Evolutionary conservation across 2,888 invertebrate genomes (phyloP).

Genomic region (Acronicta aceris): DNA sequence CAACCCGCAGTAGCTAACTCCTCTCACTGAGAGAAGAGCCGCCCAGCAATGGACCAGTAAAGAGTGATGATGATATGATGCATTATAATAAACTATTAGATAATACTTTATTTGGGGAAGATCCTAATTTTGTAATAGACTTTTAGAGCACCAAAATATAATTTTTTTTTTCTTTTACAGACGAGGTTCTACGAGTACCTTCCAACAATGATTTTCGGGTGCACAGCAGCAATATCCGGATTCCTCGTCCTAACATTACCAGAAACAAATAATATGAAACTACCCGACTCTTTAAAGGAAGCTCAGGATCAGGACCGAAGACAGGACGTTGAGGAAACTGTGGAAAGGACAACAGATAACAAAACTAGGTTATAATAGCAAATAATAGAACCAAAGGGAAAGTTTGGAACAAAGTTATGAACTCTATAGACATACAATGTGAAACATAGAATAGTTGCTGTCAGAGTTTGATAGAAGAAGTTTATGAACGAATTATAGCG

Average conservation of each 20-base stretch:
- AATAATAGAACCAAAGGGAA: constrained; percentile 44
- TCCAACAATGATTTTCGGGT: constrained; percentile 90
- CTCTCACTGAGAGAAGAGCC: too few species aligned
- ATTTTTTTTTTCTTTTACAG: constrained; percentile 62
- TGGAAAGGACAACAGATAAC: constrained; percentile 53
- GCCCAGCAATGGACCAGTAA: too few species aligned
- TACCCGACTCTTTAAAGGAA: constrained; percentile 90
- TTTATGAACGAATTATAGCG: background rate
- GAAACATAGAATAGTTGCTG: background rate
- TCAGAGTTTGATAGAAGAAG: background rate
- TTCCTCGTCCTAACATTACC: constrained; percentile 89
- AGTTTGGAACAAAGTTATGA: constrained; percentile 39
- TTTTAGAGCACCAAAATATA: too few species aligned
- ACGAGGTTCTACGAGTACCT: constrained; percentile 81
- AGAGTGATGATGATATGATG: too few species aligned
- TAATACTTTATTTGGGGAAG: too few species aligned
- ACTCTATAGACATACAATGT: constrained; percentile 11
- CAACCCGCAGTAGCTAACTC: too few species aligned
- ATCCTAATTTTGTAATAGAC: too few species aligned
- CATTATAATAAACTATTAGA: too few species aligned
- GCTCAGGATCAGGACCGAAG: constrained; percentile 84
- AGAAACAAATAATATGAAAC: constrained; percentile 89
- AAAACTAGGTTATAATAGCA: constrained; percentile 63
- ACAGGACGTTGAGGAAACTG: constrained; percentile 39
- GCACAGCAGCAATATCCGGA: constrained; percentile 88